Evolutionary conservation across 2,113 vertebrate genomes (phyloP).

Genomic region (Zapus hudsonius): DNA sequence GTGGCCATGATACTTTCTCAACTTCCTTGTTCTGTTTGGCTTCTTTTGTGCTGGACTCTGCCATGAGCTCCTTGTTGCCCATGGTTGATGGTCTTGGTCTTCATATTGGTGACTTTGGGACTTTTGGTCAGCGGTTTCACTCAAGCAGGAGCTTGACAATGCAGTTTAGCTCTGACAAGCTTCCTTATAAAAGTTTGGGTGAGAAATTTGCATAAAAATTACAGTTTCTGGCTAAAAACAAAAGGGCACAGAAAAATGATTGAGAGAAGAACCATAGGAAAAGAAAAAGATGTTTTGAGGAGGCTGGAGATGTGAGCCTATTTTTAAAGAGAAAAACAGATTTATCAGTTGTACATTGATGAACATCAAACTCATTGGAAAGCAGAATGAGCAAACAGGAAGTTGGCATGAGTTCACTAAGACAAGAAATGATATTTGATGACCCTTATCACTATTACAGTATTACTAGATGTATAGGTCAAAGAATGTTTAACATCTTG

Average conservation of each 20-base stretch:
- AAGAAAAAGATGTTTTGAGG: neutral
- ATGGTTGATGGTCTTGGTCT: neutral
- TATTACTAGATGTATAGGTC: neutral
- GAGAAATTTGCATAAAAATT: constrained; percentile 20
- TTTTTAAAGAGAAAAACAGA: neutral
- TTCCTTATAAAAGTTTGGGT: neutral
- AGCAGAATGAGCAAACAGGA: neutral
- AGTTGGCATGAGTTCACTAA: neutral
- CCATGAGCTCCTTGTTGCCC: neutral
- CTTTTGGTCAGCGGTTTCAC: neutral
- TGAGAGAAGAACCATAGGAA: neutral
- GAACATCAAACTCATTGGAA: neutral
- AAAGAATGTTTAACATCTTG: neutral
- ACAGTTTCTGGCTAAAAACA: neutral
- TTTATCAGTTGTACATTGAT: neutral
- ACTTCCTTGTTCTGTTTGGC: neutral
- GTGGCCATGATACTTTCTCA: neutral
- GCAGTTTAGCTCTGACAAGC: neutral
- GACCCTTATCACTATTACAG: neutral
- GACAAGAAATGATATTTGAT: neutral
- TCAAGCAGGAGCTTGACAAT: neutral
- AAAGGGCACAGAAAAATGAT: neutral
- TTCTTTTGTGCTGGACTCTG: neutral
- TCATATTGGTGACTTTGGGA: neutral
- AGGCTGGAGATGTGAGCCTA: neutral